A percentile compares a stretch with the other conserved stretches of the same genome.
Evolutionary conservation across 2,113 vertebrate species (phyloP).

Genomic region (Percopsis transmontana): DNA sequence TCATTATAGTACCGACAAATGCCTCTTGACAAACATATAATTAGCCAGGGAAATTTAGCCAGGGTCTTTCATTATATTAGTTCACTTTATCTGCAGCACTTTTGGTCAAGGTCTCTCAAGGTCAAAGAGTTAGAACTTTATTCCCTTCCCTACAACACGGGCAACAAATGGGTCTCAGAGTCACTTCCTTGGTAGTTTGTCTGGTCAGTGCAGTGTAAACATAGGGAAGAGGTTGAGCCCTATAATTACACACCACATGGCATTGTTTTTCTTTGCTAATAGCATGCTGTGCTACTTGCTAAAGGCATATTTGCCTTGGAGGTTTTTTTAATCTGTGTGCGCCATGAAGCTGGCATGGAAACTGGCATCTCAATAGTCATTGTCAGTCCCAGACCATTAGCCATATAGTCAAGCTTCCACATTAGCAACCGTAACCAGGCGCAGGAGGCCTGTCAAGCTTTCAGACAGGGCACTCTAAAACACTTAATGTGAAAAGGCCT

Average conservation of each 20-base stretch:
- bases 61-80: constrained; percentile 4
- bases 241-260: constrained; percentile 72
- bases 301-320: constrained; percentile 44
- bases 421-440: too few species aligned
- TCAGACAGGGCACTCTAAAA: too few species aligned
- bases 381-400: constrained; percentile 4
- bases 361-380: constrained; percentile 16
- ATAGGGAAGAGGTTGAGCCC: constrained; percentile 60
- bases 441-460: too few species aligned
- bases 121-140: constrained; percentile 36
- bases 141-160: constrained; percentile 12
- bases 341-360: constrained; percentile 40
- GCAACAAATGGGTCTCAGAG: constrained; percentile 32
- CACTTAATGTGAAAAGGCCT: too few species aligned
- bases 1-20: constrained; percentile 53
- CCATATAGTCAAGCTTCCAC: constrained; percentile 7
- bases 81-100: constrained; percentile 38
- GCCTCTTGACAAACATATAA: constrained; percentile 53
- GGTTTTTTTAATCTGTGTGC: constrained; percentile 40
- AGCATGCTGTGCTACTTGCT: constrained; percentile 59
- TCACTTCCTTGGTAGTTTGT: constrained; percentile 56
- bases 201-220: constrained; percentile 60
- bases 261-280: constrained; percentile 72
- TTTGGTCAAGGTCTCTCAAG: constrained; percentile 22
- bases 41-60: constrained; percentile 29